Percentiles rank a stretch among this genome's conserved stretches.
phyloP scores from a whole-genome alignment of 2,113 vertebrate genomes.

The Terrapene triunguis region DNA sequence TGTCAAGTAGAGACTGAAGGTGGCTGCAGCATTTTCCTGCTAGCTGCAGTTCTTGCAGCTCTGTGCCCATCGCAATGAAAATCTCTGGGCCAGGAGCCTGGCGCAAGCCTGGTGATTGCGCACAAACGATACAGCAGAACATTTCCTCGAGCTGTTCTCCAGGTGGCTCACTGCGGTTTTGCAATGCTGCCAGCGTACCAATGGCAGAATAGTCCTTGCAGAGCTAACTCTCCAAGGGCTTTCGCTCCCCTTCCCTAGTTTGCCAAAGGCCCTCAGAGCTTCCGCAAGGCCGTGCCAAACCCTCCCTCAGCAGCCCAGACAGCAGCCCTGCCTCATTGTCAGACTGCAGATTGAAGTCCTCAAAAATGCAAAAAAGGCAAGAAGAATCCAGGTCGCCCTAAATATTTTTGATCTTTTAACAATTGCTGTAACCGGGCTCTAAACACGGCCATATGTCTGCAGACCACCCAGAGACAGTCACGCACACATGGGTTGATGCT shows the following conservation, averaged over 20 bases:
- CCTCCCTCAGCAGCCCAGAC: background rate
- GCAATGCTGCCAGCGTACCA: fast-evolving
- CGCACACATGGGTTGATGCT: fast-evolving
- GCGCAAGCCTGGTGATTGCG: fast-evolving
- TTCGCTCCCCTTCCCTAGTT: conserved; percentile 63
- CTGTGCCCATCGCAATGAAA: background rate
- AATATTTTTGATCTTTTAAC: conserved; percentile 83
- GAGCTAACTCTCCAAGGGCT: background rate
- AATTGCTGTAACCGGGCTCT: conserved; percentile 83
- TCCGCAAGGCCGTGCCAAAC: background rate
- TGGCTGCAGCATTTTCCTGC: background rate
- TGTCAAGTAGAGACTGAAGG: background rate
- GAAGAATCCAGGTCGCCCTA: conserved; percentile 82
- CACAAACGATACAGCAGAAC: background rate
- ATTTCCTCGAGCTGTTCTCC: fast-evolving
- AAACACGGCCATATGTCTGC: conserved; percentile 87
- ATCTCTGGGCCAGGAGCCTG: background rate
- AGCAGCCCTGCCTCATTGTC: background rate
- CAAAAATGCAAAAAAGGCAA: conserved; percentile 87
- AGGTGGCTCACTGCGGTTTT: fast-evolving
- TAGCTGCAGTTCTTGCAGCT: background rate
- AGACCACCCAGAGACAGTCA: conserved; percentile 81
- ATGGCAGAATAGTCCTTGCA: background rate
- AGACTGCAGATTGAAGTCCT: conserved; percentile 70
- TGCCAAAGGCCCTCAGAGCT: conserved; percentile 5